Evolutionary conservation across 2,888 invertebrate species (phyloP), one percentile per base, ranked within the genome.

Genomic region (Lissonota sp.): DNA sequence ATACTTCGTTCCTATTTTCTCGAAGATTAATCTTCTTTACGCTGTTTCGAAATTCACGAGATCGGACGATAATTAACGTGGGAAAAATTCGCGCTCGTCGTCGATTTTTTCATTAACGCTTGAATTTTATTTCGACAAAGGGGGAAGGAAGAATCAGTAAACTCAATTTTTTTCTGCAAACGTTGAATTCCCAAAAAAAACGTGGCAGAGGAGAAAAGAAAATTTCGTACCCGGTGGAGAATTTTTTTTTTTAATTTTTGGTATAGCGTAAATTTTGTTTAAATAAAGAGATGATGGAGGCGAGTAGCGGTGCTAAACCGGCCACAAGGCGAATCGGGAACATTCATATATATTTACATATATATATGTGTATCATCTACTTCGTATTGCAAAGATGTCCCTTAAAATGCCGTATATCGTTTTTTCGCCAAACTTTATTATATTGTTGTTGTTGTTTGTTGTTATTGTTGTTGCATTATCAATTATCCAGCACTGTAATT

Each of bases 271-370:
- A 14, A 14, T 53, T 53, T 44, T 6, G 1, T 6, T 44, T 6
- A 44, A 44, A 44, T 44, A 10, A 57, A 6, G 37, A 42, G 44
- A 63, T 8, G 53, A 55, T 1, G 55, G 55, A 39, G 77, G 81
- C 81, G 81, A 81, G 81, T 78, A 70, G 81, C 64, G 81, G 81
- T 81, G 81, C 81, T 81, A 81, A 81, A 55, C 64, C 78, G 81
- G 60, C 55, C 64, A 64, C 44, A 16, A 64, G 78, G 71, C 58
- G 12, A 44, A 77, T 46, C 75, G 66, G 55, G 53, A 71, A 70
- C 66, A 64, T 66, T 57, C 1, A 26, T 3, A 26, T 26, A 2
- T 3, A 26, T 26, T 2, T 26, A 26, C 3, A 26, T 26, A 26
- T 26, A 26, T 26, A 26, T 26, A 26, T 26, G 26, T 26, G 26